Percentiles rank a stretch among this genome's conserved stretches.
These are phyloP conservation scores for Syngnathus scovelli DNA, from an alignment of 2,113 vertebrate species.

Conservation along the genomic window DNA sequence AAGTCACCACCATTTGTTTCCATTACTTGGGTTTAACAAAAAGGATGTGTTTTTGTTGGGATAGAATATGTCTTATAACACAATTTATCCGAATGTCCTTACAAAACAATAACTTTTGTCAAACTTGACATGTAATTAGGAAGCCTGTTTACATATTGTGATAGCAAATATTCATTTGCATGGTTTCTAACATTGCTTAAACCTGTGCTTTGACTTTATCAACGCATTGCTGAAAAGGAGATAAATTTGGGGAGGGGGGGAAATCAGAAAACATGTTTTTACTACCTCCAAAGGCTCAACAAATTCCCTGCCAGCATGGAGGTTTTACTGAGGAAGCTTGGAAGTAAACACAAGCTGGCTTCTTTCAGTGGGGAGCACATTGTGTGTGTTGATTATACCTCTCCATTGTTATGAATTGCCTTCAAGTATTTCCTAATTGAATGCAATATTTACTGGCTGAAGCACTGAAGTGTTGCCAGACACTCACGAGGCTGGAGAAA, in stretches of 20 bases:
- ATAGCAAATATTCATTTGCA: background rate
- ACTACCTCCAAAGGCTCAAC: constrained; percentile 43
- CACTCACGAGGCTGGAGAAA: constrained; percentile 11
- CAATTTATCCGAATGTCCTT: background rate
- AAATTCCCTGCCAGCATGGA: constrained; percentile 39
- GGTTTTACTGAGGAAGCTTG: constrained; percentile 52
- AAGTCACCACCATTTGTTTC: constrained; percentile 39
- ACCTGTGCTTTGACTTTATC: background rate
- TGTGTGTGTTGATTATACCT: constrained; percentile 54
- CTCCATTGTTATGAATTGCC: constrained; percentile 65
- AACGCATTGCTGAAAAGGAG: constrained; percentile 1
- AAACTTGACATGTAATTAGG: background rate
- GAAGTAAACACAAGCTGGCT: constrained; percentile 58
- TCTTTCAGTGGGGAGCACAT: constrained; percentile 30
- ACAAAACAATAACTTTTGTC: background rate
- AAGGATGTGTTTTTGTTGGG: background rate
- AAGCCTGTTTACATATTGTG: background rate
- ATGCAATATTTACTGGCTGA: constrained; percentile 43
- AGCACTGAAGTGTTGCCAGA: constrained; percentile 23
- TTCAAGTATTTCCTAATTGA: constrained; percentile 65
- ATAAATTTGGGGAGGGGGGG: background rate
- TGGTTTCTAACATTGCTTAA: background rate
- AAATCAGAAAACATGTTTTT: constrained; percentile 13
- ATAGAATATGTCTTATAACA: constrained; percentile 43
- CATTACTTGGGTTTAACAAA: constrained; percentile 50